Evolutionary conservation across 2,888 invertebrate genomes (phyloP).

Genomic region (Escarpia spicata): DNA sequence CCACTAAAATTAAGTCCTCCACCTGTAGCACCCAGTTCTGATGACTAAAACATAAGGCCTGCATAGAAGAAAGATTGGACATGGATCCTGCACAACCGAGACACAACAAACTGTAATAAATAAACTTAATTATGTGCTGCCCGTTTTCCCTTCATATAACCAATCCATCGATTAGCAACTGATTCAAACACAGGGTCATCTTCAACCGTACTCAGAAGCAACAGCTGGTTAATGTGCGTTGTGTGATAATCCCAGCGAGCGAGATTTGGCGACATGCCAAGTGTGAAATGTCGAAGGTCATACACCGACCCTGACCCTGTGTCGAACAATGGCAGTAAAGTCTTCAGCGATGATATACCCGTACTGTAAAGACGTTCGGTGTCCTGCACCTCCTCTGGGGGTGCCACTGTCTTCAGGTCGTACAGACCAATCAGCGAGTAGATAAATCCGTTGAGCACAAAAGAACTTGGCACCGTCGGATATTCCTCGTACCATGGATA

Average conservation of each 20-base stretch:
- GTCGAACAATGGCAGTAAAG: slow-evolving; percentile 89
- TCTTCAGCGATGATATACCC: slow-evolving; percentile 78
- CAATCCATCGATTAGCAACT: slow-evolving; percentile 92
- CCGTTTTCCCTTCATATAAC: slow-evolving; percentile 93
- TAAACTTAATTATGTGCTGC: slow-evolving; percentile 85
- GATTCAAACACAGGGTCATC: slow-evolving; percentile 80
- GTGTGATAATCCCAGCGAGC: slow-evolving; percentile 99
- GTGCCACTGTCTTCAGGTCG: slow-evolving; percentile 84
- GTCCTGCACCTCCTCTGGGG: slow-evolving; percentile 68
- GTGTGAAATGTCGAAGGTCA: slow-evolving; percentile 91
- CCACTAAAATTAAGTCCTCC: not conserved
- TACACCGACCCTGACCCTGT: slow-evolving; percentile 94
- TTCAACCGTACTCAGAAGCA: slow-evolving; percentile 81
- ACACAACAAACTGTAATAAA: not conserved
- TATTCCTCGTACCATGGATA: slow-evolving; percentile 98
- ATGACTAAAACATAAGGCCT: not conserved
- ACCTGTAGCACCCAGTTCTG: not conserved
- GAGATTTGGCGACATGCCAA: slow-evolving; percentile 80
- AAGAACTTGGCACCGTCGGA: slow-evolving; percentile 89
- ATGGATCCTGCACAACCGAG: not conserved
- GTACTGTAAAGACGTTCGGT: slow-evolving; percentile 53
- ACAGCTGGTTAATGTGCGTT: slow-evolving; percentile 91
- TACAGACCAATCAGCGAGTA: slow-evolving; percentile 95
- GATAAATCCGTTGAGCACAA: slow-evolving; percentile 98
- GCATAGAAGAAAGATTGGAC: not conserved